A percentile compares a stretch with the other conserved stretches of the same genome.
phyloP scores from a whole-genome alignment of 2,797 vertebrate genomes.

The Rhinella marina region DNA sequence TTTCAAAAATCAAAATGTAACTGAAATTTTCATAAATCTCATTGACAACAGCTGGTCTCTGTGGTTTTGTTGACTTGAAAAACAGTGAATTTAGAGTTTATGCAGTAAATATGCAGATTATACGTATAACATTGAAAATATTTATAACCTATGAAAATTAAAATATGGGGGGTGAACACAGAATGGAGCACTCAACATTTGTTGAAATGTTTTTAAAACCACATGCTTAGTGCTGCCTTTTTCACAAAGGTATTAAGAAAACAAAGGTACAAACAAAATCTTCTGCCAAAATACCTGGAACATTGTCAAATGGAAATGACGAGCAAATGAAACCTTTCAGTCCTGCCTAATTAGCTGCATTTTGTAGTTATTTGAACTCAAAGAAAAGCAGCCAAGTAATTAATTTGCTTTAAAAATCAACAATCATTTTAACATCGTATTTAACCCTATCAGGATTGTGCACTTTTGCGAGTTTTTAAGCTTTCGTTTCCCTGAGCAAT shows the following conservation, averaged over 20 bases:
- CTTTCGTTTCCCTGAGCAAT: no score
- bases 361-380: slow-evolving; percentile 22
- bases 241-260: slow-evolving; percentile 35
- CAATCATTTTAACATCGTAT: neutral
- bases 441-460: neutral
- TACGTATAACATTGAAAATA: neutral
- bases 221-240: slow-evolving; percentile 5
- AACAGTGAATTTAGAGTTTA: neutral
- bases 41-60: neutral
- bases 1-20: neutral
- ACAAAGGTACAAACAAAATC: slow-evolving; percentile 17
- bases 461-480: no score
- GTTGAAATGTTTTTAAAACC: slow-evolving; percentile 9
- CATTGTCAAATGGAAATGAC: slow-evolving; percentile 22
- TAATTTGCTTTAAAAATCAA: neutral
- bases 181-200: neutral
- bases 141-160: neutral
- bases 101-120: no score
- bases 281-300: slow-evolving; percentile 49
- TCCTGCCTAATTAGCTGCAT: slow-evolving; percentile 34
- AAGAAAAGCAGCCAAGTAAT: slow-evolving; percentile 2
- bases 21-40: neutral
- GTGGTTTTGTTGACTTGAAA: neutral
- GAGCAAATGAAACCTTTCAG: slow-evolving; percentile 15
- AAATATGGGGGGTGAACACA: neutral